These are phyloP conservation scores for Pangasius macronema DNA, from an alignment of 2,797 vertebrate genomes.

Conservation along the genomic window DNA sequence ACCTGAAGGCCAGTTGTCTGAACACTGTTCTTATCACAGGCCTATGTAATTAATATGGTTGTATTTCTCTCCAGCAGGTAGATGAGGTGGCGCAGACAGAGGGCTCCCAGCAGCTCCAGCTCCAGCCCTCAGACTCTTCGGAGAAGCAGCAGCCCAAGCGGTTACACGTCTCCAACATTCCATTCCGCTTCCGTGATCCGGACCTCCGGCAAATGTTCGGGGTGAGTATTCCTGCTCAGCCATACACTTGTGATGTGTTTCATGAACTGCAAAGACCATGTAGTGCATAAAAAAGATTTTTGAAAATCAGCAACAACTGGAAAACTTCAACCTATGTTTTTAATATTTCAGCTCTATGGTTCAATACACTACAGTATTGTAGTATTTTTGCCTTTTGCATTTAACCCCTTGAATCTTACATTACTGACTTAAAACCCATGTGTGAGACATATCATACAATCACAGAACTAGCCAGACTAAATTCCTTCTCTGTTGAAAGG, in stretches of 20 bases:
- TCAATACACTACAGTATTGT: background rate
- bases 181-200: constrained; percentile 97
- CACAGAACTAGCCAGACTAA: background rate
- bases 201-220: constrained; percentile 99
- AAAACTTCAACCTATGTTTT: background rate
- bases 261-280: background rate
- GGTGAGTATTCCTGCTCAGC: constrained; percentile 77
- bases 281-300: background rate
- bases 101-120: constrained; percentile 86
- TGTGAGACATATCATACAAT: background rate
- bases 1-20: constrained; percentile 1
- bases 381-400: background rate
- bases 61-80: constrained; percentile 78
- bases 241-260: constrained; percentile 11
- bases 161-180: constrained; percentile 98
- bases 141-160: constrained; percentile 97
- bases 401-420: background rate
- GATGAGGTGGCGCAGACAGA: constrained; percentile 95
- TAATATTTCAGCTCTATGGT: background rate
- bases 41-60: constrained; percentile 4
- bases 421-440: background rate
- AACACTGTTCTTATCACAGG: constrained; percentile 11
- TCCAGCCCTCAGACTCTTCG: constrained; percentile 85
- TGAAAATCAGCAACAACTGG: no score
- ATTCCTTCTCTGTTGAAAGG: background rate